phyloP scores from a whole-genome alignment of 1,140 invertebrate species.

The Tetraneura akinire region DNA sequence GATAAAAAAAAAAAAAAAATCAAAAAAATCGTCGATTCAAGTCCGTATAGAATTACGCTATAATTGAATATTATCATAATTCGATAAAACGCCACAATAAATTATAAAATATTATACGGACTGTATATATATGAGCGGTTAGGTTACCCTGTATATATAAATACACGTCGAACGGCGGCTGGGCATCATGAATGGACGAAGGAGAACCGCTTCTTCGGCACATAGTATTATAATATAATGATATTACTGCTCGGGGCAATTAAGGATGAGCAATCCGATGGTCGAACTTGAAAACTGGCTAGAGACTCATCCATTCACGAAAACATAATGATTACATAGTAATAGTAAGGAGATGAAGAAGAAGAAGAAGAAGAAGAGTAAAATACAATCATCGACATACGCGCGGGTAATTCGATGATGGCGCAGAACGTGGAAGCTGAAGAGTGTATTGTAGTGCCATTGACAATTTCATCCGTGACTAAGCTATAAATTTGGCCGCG shows the following conservation, averaged over 20 bases:
- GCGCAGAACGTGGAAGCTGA: constrained; percentile 6
- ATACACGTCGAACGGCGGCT: neutral
- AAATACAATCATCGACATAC: constrained; percentile 2
- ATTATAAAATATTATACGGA: too few relatives aligned
- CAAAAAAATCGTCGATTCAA: constrained; percentile 5
- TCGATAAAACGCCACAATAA: neutral
- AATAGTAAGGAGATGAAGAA: neutral
- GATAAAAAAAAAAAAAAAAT: too few relatives aligned
- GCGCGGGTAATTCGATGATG: constrained; percentile 42
- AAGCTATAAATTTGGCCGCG: constrained; percentile 31
- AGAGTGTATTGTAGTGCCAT: neutral
- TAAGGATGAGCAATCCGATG: constrained; percentile 14
- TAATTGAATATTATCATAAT: constrained; percentile 1
- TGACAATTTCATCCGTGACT: constrained; percentile 35
- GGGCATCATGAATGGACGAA: constrained; percentile 27
- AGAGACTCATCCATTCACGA: constrained; percentile 21
- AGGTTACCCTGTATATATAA: neutral
- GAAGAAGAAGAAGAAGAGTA: neutral
- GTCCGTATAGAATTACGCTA: neutral
- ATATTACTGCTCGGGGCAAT: neutral
- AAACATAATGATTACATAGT: constrained; percentile 21
- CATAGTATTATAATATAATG: neutral
- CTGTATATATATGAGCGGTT: neutral
- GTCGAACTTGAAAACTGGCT: neutral
- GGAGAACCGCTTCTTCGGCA: constrained; percentile 39